These are phyloP conservation scores for Notodonta ziczac DNA, from an alignment of 2,888 invertebrate genomes.

Conservation along the genomic window DNA sequence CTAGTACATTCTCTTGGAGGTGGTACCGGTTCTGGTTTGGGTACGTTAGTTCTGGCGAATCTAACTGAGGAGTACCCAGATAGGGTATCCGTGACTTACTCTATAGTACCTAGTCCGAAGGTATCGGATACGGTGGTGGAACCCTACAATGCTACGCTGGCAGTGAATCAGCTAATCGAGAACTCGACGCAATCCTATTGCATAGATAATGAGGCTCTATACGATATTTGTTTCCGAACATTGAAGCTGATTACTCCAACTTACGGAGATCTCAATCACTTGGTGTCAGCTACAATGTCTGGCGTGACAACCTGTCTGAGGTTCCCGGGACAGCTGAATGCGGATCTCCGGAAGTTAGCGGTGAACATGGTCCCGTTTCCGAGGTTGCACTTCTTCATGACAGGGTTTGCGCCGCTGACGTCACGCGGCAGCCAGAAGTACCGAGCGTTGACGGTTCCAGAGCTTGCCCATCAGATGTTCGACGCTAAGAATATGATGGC, in stretches of 20 bases:
- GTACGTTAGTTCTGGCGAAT: slow-evolving; percentile 87
- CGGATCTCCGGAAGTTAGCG: slow-evolving; percentile 87
- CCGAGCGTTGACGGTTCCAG: slow-evolving; percentile 93
- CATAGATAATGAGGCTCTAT: slow-evolving; percentile 91
- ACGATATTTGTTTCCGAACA: slow-evolving; percentile 91
- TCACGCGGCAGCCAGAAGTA: slow-evolving; percentile 93
- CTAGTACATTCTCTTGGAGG: slow-evolving; percentile 88
- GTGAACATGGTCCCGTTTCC: slow-evolving; percentile 90
- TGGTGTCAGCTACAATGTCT: slow-evolving; percentile 71
- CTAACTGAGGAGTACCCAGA: slow-evolving; percentile 90
- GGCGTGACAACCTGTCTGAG: slow-evolving; percentile 73
- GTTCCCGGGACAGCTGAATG: slow-evolving; percentile 83
- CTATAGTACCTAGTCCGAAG: slow-evolving; percentile 89
- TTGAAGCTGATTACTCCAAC: slow-evolving; percentile 89
- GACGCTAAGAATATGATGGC: slow-evolving; percentile 99
- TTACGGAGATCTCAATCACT: slow-evolving; percentile 89
- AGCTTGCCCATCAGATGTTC: slow-evolving; percentile 95
- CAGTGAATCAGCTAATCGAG: slow-evolving; percentile 87
- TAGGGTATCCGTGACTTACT: slow-evolving; percentile 87
- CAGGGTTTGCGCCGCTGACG: slow-evolving; percentile 87
- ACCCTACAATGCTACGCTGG: slow-evolving; percentile 89
- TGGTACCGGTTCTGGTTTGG: slow-evolving; percentile 90
- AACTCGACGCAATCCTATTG: slow-evolving; percentile 87
- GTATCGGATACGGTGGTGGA: slow-evolving; percentile 89
- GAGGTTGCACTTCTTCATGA: slow-evolving; percentile 83